A percentile compares a stretch with the other conserved stretches of the same genome.
Conservation (phyloP, 2,797 vertebrate species). For the Myripristis murdjan region DNA sequence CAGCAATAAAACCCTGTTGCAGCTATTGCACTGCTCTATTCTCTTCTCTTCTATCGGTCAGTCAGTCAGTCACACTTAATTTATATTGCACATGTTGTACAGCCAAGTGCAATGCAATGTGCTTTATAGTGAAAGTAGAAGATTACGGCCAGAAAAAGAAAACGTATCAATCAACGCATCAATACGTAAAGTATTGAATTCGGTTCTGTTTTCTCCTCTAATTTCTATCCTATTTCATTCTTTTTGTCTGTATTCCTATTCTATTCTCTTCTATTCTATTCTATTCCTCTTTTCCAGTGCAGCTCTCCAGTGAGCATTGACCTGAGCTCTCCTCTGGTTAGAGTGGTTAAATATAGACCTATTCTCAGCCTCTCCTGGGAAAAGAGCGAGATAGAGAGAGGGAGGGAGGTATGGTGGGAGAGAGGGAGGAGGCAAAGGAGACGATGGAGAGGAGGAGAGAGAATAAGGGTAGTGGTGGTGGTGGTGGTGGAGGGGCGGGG, state of each 20-base stretch:
- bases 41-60: conserved; percentile 17
- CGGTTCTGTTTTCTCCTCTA: too few species aligned
- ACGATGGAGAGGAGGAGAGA: background rate
- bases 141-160: too few species aligned
- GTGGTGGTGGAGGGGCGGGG: background rate
- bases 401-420: background rate
- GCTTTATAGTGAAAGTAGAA: too few species aligned
- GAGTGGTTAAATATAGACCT: conserved; percentile 73
- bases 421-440: background rate
- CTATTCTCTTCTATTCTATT: background rate
- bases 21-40: background rate
- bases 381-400: conserved; percentile 36
- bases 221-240: too few species aligned
- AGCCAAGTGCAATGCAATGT: too few species aligned
- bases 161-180: too few species aligned
- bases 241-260: conserved; percentile 23
- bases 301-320: conserved; percentile 67
- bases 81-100: too few species aligned
- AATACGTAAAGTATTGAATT: too few species aligned
- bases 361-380: conserved; percentile 56
- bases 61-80: too few species aligned
- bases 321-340: conserved; percentile 64
- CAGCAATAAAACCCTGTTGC: conserved; percentile 11
- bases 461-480: conserved; percentile 15
- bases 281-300: conserved; percentile 49